Evolutionary conservation across 2,797 vertebrate genomes (phyloP).

Genomic region (Chaetodon trifasciatus): DNA sequence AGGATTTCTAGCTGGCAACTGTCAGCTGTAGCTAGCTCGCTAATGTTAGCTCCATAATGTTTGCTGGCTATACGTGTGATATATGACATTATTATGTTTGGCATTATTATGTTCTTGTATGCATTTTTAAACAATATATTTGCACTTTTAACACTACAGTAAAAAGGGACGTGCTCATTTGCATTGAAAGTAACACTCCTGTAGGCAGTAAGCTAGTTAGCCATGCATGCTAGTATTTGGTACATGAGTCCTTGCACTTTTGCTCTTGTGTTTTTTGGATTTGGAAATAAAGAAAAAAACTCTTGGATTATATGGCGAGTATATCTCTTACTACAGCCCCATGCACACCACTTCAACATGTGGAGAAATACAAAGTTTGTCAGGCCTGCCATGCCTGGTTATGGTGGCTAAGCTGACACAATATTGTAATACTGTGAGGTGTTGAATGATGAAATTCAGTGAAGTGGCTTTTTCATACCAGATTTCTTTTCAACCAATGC

Average conservation of each 20-base stretch:
- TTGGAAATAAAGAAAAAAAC: neutral
- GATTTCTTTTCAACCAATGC: neutral
- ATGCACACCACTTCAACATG: neutral
- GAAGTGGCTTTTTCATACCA: constrained; percentile 10
- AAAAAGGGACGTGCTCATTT: neutral
- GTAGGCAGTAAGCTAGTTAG: neutral
- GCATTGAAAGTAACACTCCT: neutral
- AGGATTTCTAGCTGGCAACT: neutral
- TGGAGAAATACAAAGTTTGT: neutral
- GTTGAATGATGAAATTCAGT: constrained; percentile 20
- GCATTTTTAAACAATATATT: neutral
- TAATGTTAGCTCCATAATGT: neutral
- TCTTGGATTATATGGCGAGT: neutral
- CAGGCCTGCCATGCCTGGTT: neutral
- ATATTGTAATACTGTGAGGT: constrained; percentile 13
- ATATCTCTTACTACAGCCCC: neutral
- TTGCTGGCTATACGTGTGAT: too few species aligned
- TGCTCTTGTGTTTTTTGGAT: neutral
- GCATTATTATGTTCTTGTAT: neutral
- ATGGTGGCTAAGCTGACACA: neutral
- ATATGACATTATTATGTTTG: neutral
- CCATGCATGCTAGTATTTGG: neutral
- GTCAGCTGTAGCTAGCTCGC: neutral
- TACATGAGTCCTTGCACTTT: neutral
- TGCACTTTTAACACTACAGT: neutral